Evolutionary conservation across 2,113 vertebrate species (phyloP), one percentile per base, ranked within the genome.

Genomic region (Synodontis membranacea): DNA sequence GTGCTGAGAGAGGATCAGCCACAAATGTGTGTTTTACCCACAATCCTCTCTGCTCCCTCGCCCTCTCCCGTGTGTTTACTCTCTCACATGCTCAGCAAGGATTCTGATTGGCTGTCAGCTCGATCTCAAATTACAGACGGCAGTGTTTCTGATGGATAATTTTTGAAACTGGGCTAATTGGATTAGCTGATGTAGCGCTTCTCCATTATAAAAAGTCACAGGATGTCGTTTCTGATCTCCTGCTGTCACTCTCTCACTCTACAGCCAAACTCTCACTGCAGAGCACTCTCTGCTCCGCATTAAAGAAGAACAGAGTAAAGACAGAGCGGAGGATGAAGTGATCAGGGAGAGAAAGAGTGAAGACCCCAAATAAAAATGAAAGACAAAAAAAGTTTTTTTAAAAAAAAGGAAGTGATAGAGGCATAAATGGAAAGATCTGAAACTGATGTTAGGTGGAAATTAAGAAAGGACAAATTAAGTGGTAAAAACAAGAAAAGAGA

Each of bases 1-100:
- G 89, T 89, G 90, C 87, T 90, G 80, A 91, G 81, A 89, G 93
- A 84, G 93, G 92, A 94, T 91, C 94, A 91, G 88, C 89, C n/a
- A n/a, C n/a, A n/a, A n/a, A n/a, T 28, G 58, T 68, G 88, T 85
- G n/a, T n/a, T n/a, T n/a, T n/a, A 82, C 79, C 86, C 82, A 75
- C 76, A 84, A 84, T 84, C 81, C 85, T 82, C 70, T 52, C 82
- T 31, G 42, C 88, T 68, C 74, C 17, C 74, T 80, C 87, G 15
- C 58, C 12, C 58, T 64, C 62, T 31, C 66, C 85, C 84, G 88
- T 44, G 21, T 74, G 37, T 72, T 72, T 42, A 72, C 37, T 42
- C 68, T 72, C 39, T 4, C 68, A 42, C 39, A 54, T 44, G 42
- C 56, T 68, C 82, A 86, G 89, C 92, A 92, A 91, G 89, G 91